These are phyloP conservation scores for Cephus spinipes DNA, from an alignment of 2,888 invertebrate species.

Conservation along the genomic window DNA sequence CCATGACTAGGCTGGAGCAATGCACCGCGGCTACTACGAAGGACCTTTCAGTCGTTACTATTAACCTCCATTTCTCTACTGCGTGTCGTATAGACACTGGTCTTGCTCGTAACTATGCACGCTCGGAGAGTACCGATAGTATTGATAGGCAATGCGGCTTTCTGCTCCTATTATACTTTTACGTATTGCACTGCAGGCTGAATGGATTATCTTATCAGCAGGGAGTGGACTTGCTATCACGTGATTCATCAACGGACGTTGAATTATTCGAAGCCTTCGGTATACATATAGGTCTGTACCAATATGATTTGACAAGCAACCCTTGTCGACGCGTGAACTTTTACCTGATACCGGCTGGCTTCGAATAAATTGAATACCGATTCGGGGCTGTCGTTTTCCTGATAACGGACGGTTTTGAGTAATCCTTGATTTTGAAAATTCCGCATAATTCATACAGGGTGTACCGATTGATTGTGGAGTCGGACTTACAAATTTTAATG, in stretches of 20 bases:
- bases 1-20: constrained; percentile 10
- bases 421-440: not conserved
- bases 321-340: not conserved
- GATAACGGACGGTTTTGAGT: not conserved
- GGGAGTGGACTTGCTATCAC: not conserved
- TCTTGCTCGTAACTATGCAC: not conserved
- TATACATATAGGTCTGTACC: too few relatives aligned
- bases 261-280: too few relatives aligned
- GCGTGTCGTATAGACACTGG: not conserved
- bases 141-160: not conserved
- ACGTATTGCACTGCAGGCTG: not conserved
- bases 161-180: not conserved
- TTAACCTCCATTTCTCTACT: not conserved
- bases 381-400: not conserved
- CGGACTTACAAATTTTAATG: not conserved
- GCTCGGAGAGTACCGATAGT: not conserved
- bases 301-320: not conserved
- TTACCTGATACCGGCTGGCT: not conserved
- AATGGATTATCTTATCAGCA: not conserved
- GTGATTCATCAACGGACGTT: not conserved
- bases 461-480: not conserved
- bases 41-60: not conserved
- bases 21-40: not conserved
- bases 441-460: not conserved
- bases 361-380: not conserved